Evolutionary conservation across 2,888 invertebrate genomes (phyloP), one percentile per base, ranked within the genome.

Genomic region (Psococerastis gibbosa): DNA sequence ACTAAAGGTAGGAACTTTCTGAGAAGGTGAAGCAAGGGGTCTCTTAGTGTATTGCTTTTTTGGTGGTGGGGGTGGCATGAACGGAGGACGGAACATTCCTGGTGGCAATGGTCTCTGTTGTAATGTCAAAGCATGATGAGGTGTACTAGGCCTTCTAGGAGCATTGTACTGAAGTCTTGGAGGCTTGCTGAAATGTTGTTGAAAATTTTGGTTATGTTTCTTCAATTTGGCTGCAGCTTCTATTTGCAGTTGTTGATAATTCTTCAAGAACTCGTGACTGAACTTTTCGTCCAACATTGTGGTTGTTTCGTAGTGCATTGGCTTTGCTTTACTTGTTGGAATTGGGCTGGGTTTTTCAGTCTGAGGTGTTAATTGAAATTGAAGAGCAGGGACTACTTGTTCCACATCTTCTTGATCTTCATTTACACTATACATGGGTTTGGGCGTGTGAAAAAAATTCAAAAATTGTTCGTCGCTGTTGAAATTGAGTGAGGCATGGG

Each of bases 361-460:
- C 16, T 35, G 13, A 15, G 41, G 31, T 17, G 45, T 41, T 15
- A 47, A 33, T 50, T 52, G 42, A 17, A 22, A 43, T 35, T 42
- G 32, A 23, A 22, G 4, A 22, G 20, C 18, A 27, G 34, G 33
- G 16, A 41, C 34, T 6, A 33, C 23, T 3, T 32, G 43, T 4
- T 42, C 15, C 13, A 13, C 18, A 4, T 38, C 38, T 43, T 57
- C 53, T 11, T 58, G 57, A 27, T 61, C 58, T 49, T 65, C 63
- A 3, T 61, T 56, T 42, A 60, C 60, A 34, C 63, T 59, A 2
- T 61, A 57, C 15, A 63, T 54, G 2, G 52, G 50, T 32, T 52
- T 49, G 11, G 50, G 50, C 2, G 50, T 45, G 20, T 38, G 38
- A 20, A 38, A 38, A 11, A 38, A 38, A 13, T 15, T 38, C n/a